These are phyloP conservation scores for Acheta domesticus DNA, from an alignment of 2,888 invertebrate species.

Conservation along the genomic window DNA sequence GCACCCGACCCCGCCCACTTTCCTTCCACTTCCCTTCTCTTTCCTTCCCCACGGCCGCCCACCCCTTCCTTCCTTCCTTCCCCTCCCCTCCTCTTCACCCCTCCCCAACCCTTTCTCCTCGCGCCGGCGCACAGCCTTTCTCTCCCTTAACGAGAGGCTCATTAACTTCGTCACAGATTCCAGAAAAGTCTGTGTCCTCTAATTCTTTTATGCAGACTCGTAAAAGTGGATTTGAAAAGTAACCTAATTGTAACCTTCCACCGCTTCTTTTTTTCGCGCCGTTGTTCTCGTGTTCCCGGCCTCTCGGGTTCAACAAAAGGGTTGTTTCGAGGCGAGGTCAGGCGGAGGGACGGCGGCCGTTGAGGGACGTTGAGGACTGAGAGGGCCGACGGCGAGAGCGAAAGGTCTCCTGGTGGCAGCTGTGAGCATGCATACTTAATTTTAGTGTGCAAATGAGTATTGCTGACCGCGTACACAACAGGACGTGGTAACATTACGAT, in stretches of 20 bases:
- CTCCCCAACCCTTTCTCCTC: neutral
- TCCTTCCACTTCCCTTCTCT: neutral
- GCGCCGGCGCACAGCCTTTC: neutral
- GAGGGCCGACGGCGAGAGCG: too few species aligned
- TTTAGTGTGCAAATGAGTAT: too few species aligned
- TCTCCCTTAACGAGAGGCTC: neutral
- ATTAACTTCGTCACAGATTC: constrained; percentile 18
- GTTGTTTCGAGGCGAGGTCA: neutral
- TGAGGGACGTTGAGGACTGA: too few species aligned
- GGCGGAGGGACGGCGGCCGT: too few species aligned
- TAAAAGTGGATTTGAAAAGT: constrained; percentile 18
- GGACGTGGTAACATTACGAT: too few species aligned
- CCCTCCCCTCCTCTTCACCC: neutral
- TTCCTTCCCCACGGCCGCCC: neutral
- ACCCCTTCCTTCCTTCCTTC: neutral
- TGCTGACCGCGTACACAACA: too few species aligned
- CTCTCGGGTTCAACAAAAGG: constrained; percentile 18
- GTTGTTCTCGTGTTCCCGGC: neutral
- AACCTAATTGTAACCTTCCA: constrained; percentile 7
- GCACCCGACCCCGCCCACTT: too few species aligned
- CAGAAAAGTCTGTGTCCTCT: constrained; percentile 2
- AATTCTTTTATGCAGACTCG: constrained; percentile 18
- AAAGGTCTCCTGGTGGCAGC: too few species aligned
- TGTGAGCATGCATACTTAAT: too few species aligned
- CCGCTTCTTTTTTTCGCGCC: neutral